Conservation (phyloP, 2,888 invertebrate species). For the Xiphydria camelus region DNA sequence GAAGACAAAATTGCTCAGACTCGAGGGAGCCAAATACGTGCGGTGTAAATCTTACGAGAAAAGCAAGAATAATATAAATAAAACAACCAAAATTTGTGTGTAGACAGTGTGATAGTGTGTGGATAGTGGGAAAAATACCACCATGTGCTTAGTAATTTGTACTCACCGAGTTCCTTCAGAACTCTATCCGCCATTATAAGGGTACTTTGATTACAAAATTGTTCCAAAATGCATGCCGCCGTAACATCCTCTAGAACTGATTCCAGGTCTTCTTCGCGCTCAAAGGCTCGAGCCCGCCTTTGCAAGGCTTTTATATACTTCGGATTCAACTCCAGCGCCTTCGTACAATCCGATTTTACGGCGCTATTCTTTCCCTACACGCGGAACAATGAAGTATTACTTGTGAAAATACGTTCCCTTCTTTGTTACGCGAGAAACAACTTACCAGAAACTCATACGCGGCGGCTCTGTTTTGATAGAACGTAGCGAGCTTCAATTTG, state of each 20-base stretch:
- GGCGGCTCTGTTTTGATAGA: conserved; percentile 95
- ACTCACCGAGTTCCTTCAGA: conserved; percentile 76
- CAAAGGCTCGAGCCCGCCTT: conserved; percentile 81
- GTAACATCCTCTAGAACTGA: conserved; percentile 90
- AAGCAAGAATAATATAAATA: too few species aligned
- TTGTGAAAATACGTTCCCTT: too few species aligned
- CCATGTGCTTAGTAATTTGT: too few species aligned
- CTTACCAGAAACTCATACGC: conserved; percentile 84
- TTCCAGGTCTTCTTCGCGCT: conserved; percentile 77
- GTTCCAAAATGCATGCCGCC: conserved; percentile 87
- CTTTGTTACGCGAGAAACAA: too few species aligned
- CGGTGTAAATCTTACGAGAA: too few species aligned
- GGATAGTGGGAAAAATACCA: too few species aligned
- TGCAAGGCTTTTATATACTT: conserved; percentile 87
- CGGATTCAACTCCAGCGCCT: conserved; percentile 81
- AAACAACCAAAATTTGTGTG: too few species aligned
- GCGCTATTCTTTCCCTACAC: conserved; percentile 74
- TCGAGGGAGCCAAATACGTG: too few species aligned
- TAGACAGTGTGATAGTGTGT: too few species aligned
- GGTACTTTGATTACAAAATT: conserved; percentile 80
- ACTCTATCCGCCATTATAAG: conserved; percentile 85
- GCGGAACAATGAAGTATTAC: too few species aligned
- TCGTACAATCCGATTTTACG: conserved; percentile 85
- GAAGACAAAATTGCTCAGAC: too few species aligned
- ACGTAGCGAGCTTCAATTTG: conserved; percentile 79